Evolutionary conservation across 1,140 invertebrate species (phyloP).

Genomic region (Aphidius gifuensis): DNA sequence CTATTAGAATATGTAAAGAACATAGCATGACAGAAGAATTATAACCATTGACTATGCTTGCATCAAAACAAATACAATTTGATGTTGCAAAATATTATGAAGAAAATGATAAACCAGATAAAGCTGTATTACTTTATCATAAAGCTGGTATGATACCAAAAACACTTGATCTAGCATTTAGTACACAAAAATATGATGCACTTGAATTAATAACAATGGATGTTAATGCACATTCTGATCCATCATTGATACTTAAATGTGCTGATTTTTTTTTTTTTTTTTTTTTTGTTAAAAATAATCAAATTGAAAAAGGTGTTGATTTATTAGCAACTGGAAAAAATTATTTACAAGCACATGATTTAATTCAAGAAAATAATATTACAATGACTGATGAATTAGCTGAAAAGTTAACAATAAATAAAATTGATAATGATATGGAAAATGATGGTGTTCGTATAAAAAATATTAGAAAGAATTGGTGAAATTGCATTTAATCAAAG

Average conservation of each 20-base stretch:
- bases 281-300: constrained; percentile 81
- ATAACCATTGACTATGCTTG: constrained; percentile 79
- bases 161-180: constrained; percentile 90
- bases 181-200: constrained; percentile 71
- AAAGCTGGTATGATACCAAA: constrained; percentile 87
- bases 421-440: constrained; percentile 57
- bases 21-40: constrained; percentile 79
- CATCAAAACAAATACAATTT: constrained; percentile 73
- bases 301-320: constrained; percentile 85
- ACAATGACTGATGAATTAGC: constrained; percentile 86
- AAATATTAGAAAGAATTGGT: constrained; percentile 81
- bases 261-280: too few species aligned
- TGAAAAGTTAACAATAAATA: constrained; percentile 81
- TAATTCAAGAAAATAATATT: constrained; percentile 82
- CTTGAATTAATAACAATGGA: constrained; percentile 81
- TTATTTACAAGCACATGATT: constrained; percentile 77
- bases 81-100: constrained; percentile 90
- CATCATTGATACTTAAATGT: constrained; percentile 75
- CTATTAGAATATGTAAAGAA: constrained; percentile 87
- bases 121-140: constrained; percentile 90
- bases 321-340: constrained; percentile 77
- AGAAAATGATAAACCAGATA: constrained; percentile 72
- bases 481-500: constrained; percentile 87
- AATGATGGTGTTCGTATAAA: constrained; percentile 59
- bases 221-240: constrained; percentile 77